Evolutionary conservation across 2,888 invertebrate species (phyloP), one percentile per base, ranked within the genome.

Genomic region (Adelognathus sp.): DNA sequence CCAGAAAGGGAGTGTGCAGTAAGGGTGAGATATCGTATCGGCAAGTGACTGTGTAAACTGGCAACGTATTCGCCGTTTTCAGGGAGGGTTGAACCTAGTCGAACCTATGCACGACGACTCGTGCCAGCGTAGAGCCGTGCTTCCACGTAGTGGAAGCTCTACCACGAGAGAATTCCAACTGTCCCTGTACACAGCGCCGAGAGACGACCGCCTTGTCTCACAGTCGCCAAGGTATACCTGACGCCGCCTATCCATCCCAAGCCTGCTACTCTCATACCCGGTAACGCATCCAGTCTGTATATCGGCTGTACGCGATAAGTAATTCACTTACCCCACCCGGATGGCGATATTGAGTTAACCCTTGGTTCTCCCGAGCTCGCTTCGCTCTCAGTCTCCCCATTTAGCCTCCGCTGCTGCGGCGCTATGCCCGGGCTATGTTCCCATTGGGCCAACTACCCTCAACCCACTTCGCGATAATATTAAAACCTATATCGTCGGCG

Each of bases 261-360:
- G n/a, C n/a, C n/a, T n/a, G 39, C 66, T 74, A 52, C 63, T 50
- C 84, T 87, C n/a, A 86, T 87, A 87, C 86, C 88, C 86, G 86
- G n/a, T n/a, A 89, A 90, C 90, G 90, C 88, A 89, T 89, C 88
- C 86, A 88, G 89, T 84, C 87, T 88, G 87, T 90, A 87, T 86
- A 89, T 87, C 85, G 85, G 90, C 86, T 90, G 88, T 89, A 88
- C 88, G 91, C 88, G 90, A 91, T 91, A 90, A 90, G 89, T 91
- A 91, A 91, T 90, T 91, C 90, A 90, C 89, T 91, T 91, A 91
- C 75, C 52, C 39, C 79, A 54, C 33, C 41, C n/a, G n/a, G n/a
- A n/a, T n/a, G 58, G 77, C 78, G 86, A 86, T 90, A 91, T 91
- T 88, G 90, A 91, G 90, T 91, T 91, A 91, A 91, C 91, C 90